Percentiles rank a stretch among this genome's conserved stretches.
Evolutionary conservation across 2,797 vertebrate species (phyloP).

Genomic region (Philypnodon macrostomus): DNA sequence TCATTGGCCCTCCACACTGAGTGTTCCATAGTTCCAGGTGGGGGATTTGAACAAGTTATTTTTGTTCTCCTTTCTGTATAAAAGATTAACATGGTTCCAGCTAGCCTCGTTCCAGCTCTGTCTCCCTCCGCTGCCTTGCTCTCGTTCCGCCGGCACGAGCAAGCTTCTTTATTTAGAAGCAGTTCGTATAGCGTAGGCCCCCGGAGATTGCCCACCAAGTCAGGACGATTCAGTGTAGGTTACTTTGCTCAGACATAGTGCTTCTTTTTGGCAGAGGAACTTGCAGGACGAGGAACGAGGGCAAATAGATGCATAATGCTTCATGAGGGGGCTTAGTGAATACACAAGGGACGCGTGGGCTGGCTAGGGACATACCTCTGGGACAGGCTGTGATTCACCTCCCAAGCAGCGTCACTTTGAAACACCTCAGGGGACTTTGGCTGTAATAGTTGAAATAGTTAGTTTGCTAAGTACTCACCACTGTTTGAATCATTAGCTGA

Average conservation of each 20-base stretch:
- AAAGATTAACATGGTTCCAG: slow-evolving; percentile 66
- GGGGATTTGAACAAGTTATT: slow-evolving; percentile 59
- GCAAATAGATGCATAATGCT: slow-evolving; percentile 35
- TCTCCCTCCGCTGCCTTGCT: slow-evolving; percentile 33
- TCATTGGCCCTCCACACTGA: slow-evolving; percentile 10
- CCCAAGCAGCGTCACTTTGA: slow-evolving; percentile 23
- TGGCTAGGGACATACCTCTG: slow-evolving; percentile 14
- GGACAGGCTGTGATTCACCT: slow-evolving; percentile 41
- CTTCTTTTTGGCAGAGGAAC: slow-evolving; percentile 23
- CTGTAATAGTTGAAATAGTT: no score
- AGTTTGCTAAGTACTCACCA: no score
- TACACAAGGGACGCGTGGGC: slow-evolving; percentile 1
- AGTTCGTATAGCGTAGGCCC: slow-evolving; percentile 48
- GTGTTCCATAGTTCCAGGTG: slow-evolving; percentile 12
- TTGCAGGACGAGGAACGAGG: slow-evolving; percentile 20
- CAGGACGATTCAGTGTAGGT: slow-evolving; percentile 63
- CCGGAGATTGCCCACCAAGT: slow-evolving; percentile 52
- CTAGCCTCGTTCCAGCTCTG: slow-evolving; percentile 34
- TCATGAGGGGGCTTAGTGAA: slow-evolving; percentile 1
- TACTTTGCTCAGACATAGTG: slow-evolving; percentile 50
- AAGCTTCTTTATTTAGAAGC: slow-evolving; percentile 74
- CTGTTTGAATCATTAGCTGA: no score
- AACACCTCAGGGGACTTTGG: slow-evolving; percentile 18
- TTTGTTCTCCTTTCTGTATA: slow-evolving; percentile 61
- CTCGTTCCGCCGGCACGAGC: slow-evolving; percentile 53